phyloP scores from a whole-genome alignment of 2,797 vertebrate species.

The Acanthis flammea region DNA sequence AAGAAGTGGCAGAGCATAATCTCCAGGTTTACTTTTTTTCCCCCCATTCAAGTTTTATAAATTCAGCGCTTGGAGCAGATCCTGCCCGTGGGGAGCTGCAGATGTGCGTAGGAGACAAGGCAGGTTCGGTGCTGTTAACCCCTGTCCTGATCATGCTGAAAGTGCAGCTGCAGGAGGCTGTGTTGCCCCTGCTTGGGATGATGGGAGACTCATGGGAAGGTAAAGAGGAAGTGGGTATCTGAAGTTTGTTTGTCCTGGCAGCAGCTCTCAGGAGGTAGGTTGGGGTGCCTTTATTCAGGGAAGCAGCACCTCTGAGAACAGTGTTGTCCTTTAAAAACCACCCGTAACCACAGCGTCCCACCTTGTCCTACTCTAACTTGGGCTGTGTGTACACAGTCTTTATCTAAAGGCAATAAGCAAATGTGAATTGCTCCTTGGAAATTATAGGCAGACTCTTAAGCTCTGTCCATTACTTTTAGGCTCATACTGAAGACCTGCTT shows the following conservation, averaged over 20 bases:
- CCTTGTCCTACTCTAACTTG: background rate
- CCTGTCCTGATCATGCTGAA: background rate
- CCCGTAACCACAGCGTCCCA: accelerated
- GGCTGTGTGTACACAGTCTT: background rate
- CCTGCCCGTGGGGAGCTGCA: background rate
- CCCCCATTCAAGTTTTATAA: background rate
- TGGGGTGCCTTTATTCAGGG: background rate
- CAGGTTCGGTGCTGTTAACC: accelerated
- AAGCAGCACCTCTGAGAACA: background rate
- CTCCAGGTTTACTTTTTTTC: background rate
- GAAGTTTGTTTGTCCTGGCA: background rate
- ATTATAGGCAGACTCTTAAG: background rate
- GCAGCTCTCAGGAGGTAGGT: background rate
- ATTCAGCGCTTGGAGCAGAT: background rate
- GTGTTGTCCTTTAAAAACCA: background rate
- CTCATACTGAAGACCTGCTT: background rate
- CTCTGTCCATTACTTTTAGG: background rate
- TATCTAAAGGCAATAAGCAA: background rate
- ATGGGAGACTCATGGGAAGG: background rate
- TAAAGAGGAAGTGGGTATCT: background rate
- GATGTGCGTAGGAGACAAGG: accelerated
- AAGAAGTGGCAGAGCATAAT: background rate
- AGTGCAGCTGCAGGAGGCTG: background rate
- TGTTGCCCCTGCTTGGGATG: background rate
- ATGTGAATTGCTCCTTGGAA: background rate